Percentiles rank a stretch among this genome's conserved stretches.
These are phyloP conservation scores for Omphaloscelis lunosa DNA, from an alignment of 2,888 invertebrate species.

Conservation along the genomic window DNA sequence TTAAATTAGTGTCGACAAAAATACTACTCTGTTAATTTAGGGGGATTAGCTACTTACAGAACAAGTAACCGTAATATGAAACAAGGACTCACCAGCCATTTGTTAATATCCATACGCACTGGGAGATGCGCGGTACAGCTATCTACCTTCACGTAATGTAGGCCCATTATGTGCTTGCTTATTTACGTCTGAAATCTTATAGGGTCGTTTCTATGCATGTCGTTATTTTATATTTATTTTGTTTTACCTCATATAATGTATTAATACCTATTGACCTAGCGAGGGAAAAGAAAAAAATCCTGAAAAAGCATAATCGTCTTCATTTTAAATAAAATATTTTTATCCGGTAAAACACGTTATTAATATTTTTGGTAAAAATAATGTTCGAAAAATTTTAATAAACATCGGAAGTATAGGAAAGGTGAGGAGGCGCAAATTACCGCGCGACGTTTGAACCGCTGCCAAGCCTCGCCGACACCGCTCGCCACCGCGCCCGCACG, in stretches of 20 bases:
- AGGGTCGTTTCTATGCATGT: neutral
- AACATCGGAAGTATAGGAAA: constrained; percentile 33
- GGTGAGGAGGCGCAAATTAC: constrained; percentile 61
- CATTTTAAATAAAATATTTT: neutral
- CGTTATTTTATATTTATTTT: neutral
- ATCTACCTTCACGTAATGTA: neutral
- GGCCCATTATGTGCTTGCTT: neutral
- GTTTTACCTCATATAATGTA: neutral
- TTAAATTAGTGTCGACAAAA: constrained; percentile 63
- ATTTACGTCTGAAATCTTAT: neutral
- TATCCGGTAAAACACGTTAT: neutral
- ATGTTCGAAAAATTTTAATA: constrained; percentile 11
- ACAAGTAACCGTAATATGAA: constrained; percentile 33
- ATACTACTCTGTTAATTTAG: constrained; percentile 46
- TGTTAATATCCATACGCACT: constrained; percentile 5
- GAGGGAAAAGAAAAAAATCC: neutral
- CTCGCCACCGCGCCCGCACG: neutral
- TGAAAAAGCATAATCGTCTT: neutral
- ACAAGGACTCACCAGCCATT: constrained; percentile 23
- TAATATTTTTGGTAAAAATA: neutral
- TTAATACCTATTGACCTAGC: too few species aligned
- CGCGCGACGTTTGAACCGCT: constrained; percentile 64
- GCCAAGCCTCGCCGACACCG: constrained; percentile 60
- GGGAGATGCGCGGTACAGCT: neutral
- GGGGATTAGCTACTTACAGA: constrained; percentile 27